Conservation (phyloP, 2,888 invertebrate genomes). For the Drosophila flavopinicola region DNA sequence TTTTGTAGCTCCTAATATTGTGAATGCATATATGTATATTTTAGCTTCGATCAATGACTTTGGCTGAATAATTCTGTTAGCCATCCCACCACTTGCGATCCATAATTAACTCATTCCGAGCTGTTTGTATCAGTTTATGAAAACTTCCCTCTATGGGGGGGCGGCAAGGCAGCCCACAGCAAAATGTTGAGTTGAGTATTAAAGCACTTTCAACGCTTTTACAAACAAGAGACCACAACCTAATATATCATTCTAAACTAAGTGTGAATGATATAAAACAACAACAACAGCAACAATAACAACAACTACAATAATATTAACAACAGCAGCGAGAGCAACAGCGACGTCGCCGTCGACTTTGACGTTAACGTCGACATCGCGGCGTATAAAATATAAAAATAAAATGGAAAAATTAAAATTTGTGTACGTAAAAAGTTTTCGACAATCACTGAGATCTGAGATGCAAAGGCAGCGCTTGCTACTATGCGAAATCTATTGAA, state of each 20-base stretch:
- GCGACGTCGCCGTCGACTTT: slow-evolving; percentile 4
- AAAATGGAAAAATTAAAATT: slow-evolving; percentile 51
- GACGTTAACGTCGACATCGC: slow-evolving; percentile 15
- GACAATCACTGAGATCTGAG: slow-evolving; percentile 43
- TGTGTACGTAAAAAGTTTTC: slow-evolving; percentile 48
- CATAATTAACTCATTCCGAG: slow-evolving; percentile 39
- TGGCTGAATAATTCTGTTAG: not conserved
- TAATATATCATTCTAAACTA: slow-evolving; percentile 66
- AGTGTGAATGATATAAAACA: slow-evolving; percentile 65
- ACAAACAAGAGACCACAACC: slow-evolving; percentile 55
- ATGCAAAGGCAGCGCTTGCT: slow-evolving; percentile 28
- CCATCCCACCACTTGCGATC: not conserved
- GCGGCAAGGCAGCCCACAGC: slow-evolving; percentile 8
- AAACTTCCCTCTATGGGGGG: slow-evolving; percentile 21
- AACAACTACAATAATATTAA: slow-evolving; percentile 3
- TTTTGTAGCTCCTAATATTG: no score
- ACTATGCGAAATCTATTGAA: slow-evolving; percentile 19
- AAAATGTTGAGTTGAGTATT: slow-evolving; percentile 38
- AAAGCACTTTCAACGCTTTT: slow-evolving; percentile 49
- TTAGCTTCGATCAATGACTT: not conserved
- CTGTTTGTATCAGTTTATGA: slow-evolving; percentile 38
- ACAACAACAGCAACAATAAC: slow-evolving; percentile 34
- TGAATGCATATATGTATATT: not conserved
- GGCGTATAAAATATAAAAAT: slow-evolving; percentile 54
- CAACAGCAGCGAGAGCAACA: slow-evolving; percentile 16